phyloP scores from a whole-genome alignment of 2,113 vertebrate species.

The Eptatretus burgeri region DNA sequence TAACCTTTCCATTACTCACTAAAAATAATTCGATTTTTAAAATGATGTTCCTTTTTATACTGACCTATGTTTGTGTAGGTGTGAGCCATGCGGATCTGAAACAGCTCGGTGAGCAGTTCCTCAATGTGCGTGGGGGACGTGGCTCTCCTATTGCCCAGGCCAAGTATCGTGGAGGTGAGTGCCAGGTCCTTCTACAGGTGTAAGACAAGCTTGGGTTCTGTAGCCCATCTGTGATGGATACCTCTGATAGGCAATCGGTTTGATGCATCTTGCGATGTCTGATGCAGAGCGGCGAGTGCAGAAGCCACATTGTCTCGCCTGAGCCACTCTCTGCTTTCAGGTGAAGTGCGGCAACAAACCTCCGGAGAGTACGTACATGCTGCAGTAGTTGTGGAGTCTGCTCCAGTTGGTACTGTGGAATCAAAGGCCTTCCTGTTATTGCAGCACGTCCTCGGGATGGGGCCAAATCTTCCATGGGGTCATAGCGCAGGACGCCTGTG shows the following conservation, averaged over 20 bases:
- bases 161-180: slow-evolving; percentile 46
- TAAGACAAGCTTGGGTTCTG: too few relatives aligned
- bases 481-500: too few relatives aligned
- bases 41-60: too few relatives aligned
- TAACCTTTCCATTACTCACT: too few relatives aligned
- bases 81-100: slow-evolving; percentile 46
- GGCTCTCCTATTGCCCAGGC: slow-evolving; percentile 30
- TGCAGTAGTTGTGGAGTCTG: slow-evolving; percentile 39
- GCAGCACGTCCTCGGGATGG: slow-evolving; percentile 55
- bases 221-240: too few relatives aligned
- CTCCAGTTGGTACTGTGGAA: slow-evolving; percentile 22
- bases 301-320: too few relatives aligned
- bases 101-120: slow-evolving; percentile 64
- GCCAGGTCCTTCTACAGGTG: too few relatives aligned
- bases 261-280: too few relatives aligned
- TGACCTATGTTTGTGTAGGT: slow-evolving; percentile 19
- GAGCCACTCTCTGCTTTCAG: slow-evolving; percentile 15
- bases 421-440: slow-evolving; percentile 51
- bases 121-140: slow-evolving; percentile 57
- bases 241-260: too few relatives aligned
- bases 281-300: too few relatives aligned
- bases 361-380: slow-evolving; percentile 35
- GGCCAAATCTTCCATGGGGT: slow-evolving; percentile 15
- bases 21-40: too few relatives aligned
- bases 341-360: slow-evolving; percentile 36